Evolutionary conservation across 2,888 invertebrate species (phyloP), one percentile per base, ranked within the genome.

Genomic region (Acheta domesticus): DNA sequence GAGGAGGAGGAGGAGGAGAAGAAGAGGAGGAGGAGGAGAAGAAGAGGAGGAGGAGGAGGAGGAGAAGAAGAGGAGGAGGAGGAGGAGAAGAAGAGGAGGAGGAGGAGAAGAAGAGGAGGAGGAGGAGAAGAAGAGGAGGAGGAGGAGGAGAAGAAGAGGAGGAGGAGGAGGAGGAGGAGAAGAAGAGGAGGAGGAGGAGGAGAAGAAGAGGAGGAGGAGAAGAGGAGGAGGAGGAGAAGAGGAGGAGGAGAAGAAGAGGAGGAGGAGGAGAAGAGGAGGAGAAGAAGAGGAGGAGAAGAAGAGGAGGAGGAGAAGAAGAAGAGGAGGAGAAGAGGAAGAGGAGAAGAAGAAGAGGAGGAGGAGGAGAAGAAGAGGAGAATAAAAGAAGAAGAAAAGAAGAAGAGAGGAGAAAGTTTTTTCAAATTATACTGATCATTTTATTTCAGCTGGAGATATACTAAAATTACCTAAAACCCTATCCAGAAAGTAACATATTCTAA

Each of bases 51-150:
- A n/a, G n/a, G n/a, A n/a, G n/a, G n/a, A n/a, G n/a, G n/a, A n/a
- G n/a, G n/a, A n/a, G n/a, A n/a, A n/a, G 1, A 14, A 12, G 14
- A 4, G 1, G 14, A 1, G 12, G n/a, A 0, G 8, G 0, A 5
- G 8, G 14, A 8, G 12, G 16, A 8, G 1, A 16, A 16, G 8
- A 5, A 16, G 12, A 8, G 62, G 4, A 62, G 62, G 4, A 8
- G 62, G 12, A 14, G 11, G 4, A n/a, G 62, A 62, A 14, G 16
- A 11, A 1, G 62, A 62, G 8, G 14, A 11, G 1, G 62, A 11
- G n/a, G 16, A 62, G 16, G 11, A 11, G 1, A 1, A 11, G 0
- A 1, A 62, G 5, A 19, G 5, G 19, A 19, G 0, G 19, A 19
- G 19, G 5, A 19, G 19, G 5, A 62, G n/a, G n/a, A n/a, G n/a